Evolutionary conservation across 2,113 vertebrate genomes (phyloP), one percentile per base, ranked within the genome.

Genomic region (Stigmatopora argus): DNA sequence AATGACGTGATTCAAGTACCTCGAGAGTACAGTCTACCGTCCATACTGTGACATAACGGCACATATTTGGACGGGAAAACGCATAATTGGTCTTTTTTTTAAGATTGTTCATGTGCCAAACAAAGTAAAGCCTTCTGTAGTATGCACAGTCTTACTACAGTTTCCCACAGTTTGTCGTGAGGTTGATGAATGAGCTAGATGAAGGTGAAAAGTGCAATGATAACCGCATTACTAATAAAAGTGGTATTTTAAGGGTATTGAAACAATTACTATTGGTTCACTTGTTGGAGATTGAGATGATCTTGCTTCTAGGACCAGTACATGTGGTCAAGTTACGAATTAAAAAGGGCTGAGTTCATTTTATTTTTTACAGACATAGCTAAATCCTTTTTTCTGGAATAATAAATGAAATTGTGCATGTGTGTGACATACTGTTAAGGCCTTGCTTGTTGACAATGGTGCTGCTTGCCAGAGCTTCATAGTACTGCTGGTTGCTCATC

Each of bases 401-500:
- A 64, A 21, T 7, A 21, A 1, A 48, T 47, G 8, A 49, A 15
- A 64, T 3, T 23, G 38, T 49, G 44, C 62, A 62, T 0, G 66
- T 64, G 71, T 44, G 9, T 45, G 69, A 93, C 95, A 90, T 91
- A 99, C 97, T 99, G 90, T 98, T 97, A 68, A 99, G 92, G 57
- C 97, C 97, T 82, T 99, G 96, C 85, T 96, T 99, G 93, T 98
- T 99, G 83, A 98, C 95, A 0, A 99, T 99, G 74, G 89, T 94
- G 87, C 93, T 97, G 92, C 94, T 98, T 73, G 94, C 94, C 84
- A 98, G 83, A 7, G 97, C 96, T 85, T 94, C 94, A 11, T 99
- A 99, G 87, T 99, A 99, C 87, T 99, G 97, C 83, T 98, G 96
- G 88, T 96, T 98, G 78, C 97, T 99, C 97, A 98, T 99, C 82